A percentile compares a stretch with the other conserved stretches of the same genome.
These are phyloP conservation scores for Adelphocoris suturalis DNA, from an alignment of 2,888 invertebrate species.

Conservation along the genomic window DNA sequence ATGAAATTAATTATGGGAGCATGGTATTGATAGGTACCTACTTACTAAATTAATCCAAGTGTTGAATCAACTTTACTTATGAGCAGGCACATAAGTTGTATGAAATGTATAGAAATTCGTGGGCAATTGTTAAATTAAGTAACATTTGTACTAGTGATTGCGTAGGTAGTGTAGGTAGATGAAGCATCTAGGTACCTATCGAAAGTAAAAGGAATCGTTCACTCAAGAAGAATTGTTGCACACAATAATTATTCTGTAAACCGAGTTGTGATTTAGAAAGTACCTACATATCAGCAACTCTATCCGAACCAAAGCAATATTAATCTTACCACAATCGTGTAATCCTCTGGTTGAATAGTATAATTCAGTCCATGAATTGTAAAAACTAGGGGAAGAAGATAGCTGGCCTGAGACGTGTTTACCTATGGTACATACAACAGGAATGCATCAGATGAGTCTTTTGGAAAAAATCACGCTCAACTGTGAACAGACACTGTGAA, in stretches of 20 bases:
- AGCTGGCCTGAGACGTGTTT: not conserved
- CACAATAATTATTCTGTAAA: not conserved
- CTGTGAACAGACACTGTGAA: not conserved
- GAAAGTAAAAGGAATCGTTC: too few relatives aligned
- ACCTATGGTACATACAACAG: not conserved
- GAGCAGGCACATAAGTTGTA: too few relatives aligned
- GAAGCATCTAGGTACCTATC: too few relatives aligned
- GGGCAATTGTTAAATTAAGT: too few relatives aligned
- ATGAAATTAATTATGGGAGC: too few relatives aligned
- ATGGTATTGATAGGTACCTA: too few relatives aligned
- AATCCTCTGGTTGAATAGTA: slow-evolving; percentile 29
- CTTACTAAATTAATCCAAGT: too few relatives aligned
- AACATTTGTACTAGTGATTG: too few relatives aligned
- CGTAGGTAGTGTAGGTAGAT: too few relatives aligned
- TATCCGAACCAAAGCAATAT: not conserved
- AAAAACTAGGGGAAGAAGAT: slow-evolving; percentile 18
- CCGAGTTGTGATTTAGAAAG: not conserved
- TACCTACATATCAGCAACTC: not conserved
- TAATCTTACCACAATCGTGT: slow-evolving; percentile 19
- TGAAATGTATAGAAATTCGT: too few relatives aligned
- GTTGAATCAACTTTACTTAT: too few relatives aligned
- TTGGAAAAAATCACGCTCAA: not conserved
- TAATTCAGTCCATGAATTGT: slow-evolving; percentile 36
- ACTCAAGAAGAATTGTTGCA: too few relatives aligned
- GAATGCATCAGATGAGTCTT: not conserved